These are phyloP conservation scores for Copidosoma floridanum DNA, from an alignment of 1,140 invertebrate genomes.

Conservation along the genomic window DNA sequence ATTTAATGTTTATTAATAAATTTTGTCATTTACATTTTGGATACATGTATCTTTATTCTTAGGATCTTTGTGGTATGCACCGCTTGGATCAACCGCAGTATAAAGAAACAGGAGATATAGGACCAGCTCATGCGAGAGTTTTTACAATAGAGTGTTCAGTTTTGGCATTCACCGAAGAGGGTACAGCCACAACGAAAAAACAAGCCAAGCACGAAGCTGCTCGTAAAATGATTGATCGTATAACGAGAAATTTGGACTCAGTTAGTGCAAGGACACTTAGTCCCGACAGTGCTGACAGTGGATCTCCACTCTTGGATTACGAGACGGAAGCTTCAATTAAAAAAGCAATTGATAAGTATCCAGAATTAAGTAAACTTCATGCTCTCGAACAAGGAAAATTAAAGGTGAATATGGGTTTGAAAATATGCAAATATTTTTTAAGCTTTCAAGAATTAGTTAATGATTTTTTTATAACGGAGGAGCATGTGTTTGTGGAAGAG, in stretches of 20 bases:
- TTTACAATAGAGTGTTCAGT: constrained; percentile 69
- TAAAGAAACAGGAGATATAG: constrained; percentile 63
- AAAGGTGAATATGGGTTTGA: constrained; percentile 44
- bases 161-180: constrained; percentile 60
- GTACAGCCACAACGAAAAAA: constrained; percentile 58
- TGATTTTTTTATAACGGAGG: constrained; percentile 27
- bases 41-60: constrained; percentile 28
- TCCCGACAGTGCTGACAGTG: too few relatives aligned
- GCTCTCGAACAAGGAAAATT: constrained; percentile 21
- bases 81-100: constrained; percentile 66
- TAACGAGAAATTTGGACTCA: too few relatives aligned
- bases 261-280: too few relatives aligned
- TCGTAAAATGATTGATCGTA: constrained; percentile 55
- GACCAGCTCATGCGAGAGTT: constrained; percentile 68
- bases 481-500: not conserved
- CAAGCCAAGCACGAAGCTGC: constrained; percentile 61
- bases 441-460: constrained; percentile 30
- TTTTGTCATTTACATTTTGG: not conserved
- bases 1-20: not conserved
- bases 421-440: constrained; percentile 40
- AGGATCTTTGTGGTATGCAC: constrained; percentile 63
- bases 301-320: too few relatives aligned
- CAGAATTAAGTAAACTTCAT: constrained; percentile 9
- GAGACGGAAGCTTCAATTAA: not conserved
- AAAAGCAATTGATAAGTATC: constrained; percentile 32